Conservation (phyloP, 92 coral and sea anemone genomes). For the Siderastrea radians region DNA sequence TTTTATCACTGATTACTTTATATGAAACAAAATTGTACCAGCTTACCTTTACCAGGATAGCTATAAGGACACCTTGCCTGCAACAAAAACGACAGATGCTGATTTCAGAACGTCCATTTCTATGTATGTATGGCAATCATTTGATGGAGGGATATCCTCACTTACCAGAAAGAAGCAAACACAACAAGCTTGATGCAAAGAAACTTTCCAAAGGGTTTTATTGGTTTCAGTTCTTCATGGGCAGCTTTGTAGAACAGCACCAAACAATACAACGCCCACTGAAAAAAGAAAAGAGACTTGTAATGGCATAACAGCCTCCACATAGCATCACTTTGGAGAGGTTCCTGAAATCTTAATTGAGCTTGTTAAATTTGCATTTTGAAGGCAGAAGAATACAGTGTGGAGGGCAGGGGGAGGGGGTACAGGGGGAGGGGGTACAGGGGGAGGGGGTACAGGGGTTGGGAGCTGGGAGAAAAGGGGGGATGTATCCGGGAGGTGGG, state of each 20-base stretch:
- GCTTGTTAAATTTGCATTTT: too few relatives aligned
- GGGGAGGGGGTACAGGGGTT: too few relatives aligned
- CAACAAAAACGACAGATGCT: not conserved
- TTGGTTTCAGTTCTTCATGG: conserved; percentile 81
- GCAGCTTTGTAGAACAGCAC: conserved; percentile 88
- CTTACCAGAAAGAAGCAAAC: conserved; percentile 96
- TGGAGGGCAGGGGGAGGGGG: too few relatives aligned
- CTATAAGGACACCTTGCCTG: conserved; percentile 93
- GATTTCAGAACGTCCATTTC: too few relatives aligned
- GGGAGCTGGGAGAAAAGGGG: too few relatives aligned
- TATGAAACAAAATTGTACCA: too few relatives aligned
- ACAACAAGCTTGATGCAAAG: conserved; percentile 94
- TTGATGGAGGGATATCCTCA: not conserved
- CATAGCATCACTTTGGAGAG: not conserved
- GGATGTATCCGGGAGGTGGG: too few relatives aligned
- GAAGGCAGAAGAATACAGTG: too few relatives aligned
- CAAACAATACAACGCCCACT: conserved; percentile 97
- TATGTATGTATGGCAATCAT: too few relatives aligned
- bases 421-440: not conserved
- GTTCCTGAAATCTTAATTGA: too few relatives aligned
- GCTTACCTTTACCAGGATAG: conserved; percentile 90
- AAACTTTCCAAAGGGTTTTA: conserved; percentile 90
- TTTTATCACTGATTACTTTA: too few relatives aligned
- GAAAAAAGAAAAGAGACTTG: not conserved
- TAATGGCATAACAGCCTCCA: not conserved